These are phyloP conservation scores for Falco berigora DNA, from an alignment of 2,797 vertebrate species.

Conservation along the genomic window DNA sequence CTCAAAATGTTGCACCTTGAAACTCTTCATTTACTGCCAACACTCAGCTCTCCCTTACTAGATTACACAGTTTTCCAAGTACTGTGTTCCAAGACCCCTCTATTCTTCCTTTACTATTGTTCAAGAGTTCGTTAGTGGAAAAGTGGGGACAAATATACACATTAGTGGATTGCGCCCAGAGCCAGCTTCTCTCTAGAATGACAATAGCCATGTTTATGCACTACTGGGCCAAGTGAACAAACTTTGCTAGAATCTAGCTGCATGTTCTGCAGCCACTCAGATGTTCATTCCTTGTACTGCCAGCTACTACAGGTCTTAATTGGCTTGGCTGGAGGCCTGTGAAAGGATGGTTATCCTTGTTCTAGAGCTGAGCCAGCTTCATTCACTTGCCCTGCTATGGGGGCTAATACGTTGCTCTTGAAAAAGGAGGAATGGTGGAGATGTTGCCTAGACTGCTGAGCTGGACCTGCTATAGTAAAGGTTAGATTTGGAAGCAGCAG, in stretches of 20 bases:
- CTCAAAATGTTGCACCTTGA: neutral
- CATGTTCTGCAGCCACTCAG: neutral
- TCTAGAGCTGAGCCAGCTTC: neutral
- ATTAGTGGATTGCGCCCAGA: neutral
- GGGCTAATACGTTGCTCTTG: neutral
- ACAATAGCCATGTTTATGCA: neutral
- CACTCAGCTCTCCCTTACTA: neutral
- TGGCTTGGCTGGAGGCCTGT: neutral
- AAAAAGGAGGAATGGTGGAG: neutral
- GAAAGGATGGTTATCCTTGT: neutral
- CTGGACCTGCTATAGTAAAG: neutral
- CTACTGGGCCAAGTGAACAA: neutral
- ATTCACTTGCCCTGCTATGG: neutral
- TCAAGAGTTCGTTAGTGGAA: neutral
- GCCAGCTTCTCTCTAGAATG: neutral
- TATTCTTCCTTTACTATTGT: neutral
- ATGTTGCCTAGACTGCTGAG: neutral
- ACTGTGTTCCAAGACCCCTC: neutral
- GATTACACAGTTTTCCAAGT: neutral
- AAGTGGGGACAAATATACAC: neutral
- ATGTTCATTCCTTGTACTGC: rapidly evolving
- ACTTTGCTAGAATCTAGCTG: neutral
- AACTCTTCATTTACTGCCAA: neutral
- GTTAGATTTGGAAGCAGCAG: neutral
- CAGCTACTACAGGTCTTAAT: neutral